Evolutionary conservation across 64 coral and sea anemone species (phyloP).

Genomic region (Dendrophyllia cribrosa): DNA sequence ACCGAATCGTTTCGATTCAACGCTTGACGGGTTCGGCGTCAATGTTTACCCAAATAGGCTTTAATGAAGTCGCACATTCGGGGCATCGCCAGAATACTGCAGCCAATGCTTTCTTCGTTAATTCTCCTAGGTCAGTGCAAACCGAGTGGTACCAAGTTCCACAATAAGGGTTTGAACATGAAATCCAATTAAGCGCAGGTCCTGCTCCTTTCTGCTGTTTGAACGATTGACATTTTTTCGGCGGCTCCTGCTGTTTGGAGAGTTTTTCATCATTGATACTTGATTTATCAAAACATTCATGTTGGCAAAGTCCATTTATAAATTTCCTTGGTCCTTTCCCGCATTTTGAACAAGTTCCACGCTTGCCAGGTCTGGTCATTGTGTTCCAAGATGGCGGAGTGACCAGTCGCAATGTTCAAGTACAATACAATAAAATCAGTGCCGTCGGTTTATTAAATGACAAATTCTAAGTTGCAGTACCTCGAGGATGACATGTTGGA

Average conservation of each 20-base stretch:
- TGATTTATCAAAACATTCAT: constrained; percentile 9
- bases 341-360: constrained; percentile 18
- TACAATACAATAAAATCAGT: too few species aligned
- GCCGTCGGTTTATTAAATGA: too few species aligned
- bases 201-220: constrained; percentile 2
- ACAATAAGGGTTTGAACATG: constrained; percentile 1
- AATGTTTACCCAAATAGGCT: constrained; percentile 8
- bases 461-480: too few species aligned
- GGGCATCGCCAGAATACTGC: not conserved
- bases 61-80: constrained; percentile 7
- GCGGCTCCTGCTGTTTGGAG: not conserved
- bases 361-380: constrained; percentile 4
- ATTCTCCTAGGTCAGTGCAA: constrained; percentile 18
- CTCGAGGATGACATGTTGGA: too few species aligned
- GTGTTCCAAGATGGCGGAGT: not conserved
- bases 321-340: constrained; percentile 6
- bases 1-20: constrained; percentile 1
- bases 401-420: not conserved
- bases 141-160: constrained; percentile 6
- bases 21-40: not conserved
- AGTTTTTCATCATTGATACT: not conserved
- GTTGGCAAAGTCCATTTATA: constrained; percentile 9
- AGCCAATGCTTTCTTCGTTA: constrained; percentile 9
- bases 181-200: constrained; percentile 1
- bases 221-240: constrained; percentile 6